Conservation (phyloP, 1,140 invertebrate species). For the Drosophila nebulosa region DNA sequence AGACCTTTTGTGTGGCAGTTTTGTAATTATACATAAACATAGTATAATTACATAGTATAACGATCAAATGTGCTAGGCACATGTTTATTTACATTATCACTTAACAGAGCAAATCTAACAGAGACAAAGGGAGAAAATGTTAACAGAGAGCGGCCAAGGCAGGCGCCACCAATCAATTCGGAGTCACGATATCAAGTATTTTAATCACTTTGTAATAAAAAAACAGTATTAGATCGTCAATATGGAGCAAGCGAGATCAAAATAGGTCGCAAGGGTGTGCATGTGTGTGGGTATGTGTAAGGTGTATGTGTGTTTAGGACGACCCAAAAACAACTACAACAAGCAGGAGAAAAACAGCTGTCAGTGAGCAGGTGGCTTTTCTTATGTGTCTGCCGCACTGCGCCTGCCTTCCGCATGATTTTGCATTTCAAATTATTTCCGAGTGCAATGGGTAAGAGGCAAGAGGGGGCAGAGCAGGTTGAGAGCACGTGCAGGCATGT, state of each 20-base stretch:
- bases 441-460: conserved; percentile 25
- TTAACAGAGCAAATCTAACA: no score
- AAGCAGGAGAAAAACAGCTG: conserved; percentile 25
- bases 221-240: background rate
- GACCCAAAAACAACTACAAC: conserved; percentile 24
- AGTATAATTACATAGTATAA: no score
- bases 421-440: conserved; percentile 77
- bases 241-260: background rate
- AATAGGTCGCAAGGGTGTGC: background rate
- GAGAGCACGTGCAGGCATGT: conserved; percentile 47
- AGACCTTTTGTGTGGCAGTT: no score
- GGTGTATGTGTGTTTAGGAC: conserved; percentile 22
- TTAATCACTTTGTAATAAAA: no score
- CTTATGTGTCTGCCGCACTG: conserved; percentile 57
- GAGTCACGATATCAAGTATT: no score
- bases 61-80: no score
- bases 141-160: no score
- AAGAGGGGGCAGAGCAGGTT: background rate
- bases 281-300: background rate
- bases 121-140: no score
- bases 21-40: no score
- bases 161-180: no score
- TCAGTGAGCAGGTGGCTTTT: conserved; percentile 37
- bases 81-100: no score
- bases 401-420: conserved; percentile 71